Base-by-base conservation (phyloP, 2,797 vertebrate species). In the Anguilla marmorata region DNA sequence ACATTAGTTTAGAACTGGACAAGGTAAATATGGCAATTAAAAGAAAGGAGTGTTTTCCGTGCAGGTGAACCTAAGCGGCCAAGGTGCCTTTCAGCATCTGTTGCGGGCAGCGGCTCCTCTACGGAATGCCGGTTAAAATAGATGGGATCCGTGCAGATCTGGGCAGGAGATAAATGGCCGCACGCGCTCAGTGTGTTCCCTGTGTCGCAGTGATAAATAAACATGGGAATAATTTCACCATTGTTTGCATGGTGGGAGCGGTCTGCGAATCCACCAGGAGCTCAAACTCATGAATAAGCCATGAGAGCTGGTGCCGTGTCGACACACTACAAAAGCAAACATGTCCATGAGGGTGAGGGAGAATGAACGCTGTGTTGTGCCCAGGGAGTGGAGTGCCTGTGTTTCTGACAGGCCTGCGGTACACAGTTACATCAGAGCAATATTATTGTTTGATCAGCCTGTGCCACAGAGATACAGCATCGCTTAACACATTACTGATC, bases 151-250 rank as follows among this genome's bases (percentile, higher is more conserved):
- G 37, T 80, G 86, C 86, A 74, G 85, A 90, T 86, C n/a, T 11
- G 50, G 56, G 86, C 88, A 54, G 58, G 72, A 87, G 89, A 92
- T 90, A 90, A 91, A 90, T 88, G 87, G 90, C 90, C 86, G 88
- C 87, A 87, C 85, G 89, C 86, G 74, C 52, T 58, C 76, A 12
- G 14, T 85, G 63, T 45, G 24, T 74, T 84, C 52, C 74, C 69
- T 72, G 54, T 33, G 85, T 88, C 86, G 66, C 87, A 52, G 79
- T 90, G 91, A 92, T 91, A 90, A 92, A 92, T 92, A 92, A 92
- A 91, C 90, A 91, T 89, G 87, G 89, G 21, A 76, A 87, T 88
- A 88, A 87, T 88, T 89, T 85, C 86, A 56, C 88, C 80, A 88
- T 85, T 87, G 88, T 91, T 90, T 86, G 54, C 76, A 60, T 88